phyloP scores from a whole-genome alignment of 2,113 vertebrate genomes.

The Vireo altiloquus region DNA sequence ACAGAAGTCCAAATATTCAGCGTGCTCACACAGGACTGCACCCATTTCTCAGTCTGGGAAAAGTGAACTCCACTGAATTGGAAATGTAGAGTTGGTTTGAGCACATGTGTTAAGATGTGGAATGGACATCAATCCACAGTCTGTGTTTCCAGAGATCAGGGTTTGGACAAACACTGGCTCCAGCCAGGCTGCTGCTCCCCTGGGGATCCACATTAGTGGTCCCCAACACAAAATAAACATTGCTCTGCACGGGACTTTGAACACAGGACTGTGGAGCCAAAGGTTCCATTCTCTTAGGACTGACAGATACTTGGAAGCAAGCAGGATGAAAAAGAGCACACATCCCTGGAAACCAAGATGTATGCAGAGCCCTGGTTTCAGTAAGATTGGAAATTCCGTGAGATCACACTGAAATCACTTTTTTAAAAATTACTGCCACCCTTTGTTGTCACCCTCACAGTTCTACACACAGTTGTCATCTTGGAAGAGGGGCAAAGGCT shows the following conservation, averaged over 20 bases:
- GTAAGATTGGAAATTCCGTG: accelerated
- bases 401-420: background rate
- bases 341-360: background rate
- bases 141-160: background rate
- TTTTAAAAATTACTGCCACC: background rate
- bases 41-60: background rate
- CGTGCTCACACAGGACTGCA: background rate
- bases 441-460: background rate
- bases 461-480: background rate
- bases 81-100: background rate
- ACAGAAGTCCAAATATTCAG: background rate
- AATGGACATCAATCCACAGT: accelerated
- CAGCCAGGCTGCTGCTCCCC: background rate
- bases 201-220: background rate
- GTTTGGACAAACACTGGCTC: background rate
- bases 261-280: background rate
- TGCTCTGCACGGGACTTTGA: background rate
- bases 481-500: background rate
- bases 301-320: background rate
- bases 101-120: background rate
- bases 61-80: background rate
- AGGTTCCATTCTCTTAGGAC: background rate
- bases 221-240: background rate
- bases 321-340: background rate
- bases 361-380: background rate